Base-by-base conservation (phyloP, 2,113 vertebrate species). In the Pholis gunnellus region DNA sequence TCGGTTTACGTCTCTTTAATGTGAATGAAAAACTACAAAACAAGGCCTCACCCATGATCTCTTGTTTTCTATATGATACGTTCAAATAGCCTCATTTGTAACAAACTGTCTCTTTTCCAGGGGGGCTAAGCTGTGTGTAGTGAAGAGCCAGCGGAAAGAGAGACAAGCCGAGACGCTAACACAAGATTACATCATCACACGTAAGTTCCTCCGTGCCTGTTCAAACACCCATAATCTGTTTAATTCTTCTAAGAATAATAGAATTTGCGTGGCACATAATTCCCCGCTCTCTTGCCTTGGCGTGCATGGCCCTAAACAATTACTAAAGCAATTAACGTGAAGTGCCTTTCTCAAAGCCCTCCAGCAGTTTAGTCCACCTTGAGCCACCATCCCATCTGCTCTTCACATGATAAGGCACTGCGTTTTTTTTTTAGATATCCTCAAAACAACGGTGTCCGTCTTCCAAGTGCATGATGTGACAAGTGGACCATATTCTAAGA, bases 161-260 rank as follows among this genome's bases (percentile, higher is more conserved):
- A 97, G 96, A 76, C 97, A 98, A 72, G 97, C 97, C 0, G 98
- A 98, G 93, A 96, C 97, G 15, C 95, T 99, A 36, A 98, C 97
- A 2, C 97, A 99, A 89, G 98, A 99, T 93, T 99, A 99, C 90
- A 98, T 99, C 94, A 99, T 99, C 91, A 99, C 98, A 34, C 98
- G 97, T 99, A 94, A 97, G 98, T 95, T 85, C 20, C 29, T 38
- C 34, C 4, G 2, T 4, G 15, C 31, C 27, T 50, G 22, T 48
- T 61, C 2, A 25, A 6, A 50, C 44, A 38, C 36, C 6, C 56
- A 9, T 13, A 9, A 46, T 61, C 18, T 9, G 14, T 38, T 46
- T 38, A 18, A 50, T 20, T 66, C 36, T 56, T 38, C 4, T 4
- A 9, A 20, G 27, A 71, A 46, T 40, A 50, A 64, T 42, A 20